A percentile compares a stretch with the other conserved stretches of the same genome.
These are phyloP conservation scores for Euura lappo DNA, from an alignment of 1,140 invertebrate genomes.

Conservation along the genomic window DNA sequence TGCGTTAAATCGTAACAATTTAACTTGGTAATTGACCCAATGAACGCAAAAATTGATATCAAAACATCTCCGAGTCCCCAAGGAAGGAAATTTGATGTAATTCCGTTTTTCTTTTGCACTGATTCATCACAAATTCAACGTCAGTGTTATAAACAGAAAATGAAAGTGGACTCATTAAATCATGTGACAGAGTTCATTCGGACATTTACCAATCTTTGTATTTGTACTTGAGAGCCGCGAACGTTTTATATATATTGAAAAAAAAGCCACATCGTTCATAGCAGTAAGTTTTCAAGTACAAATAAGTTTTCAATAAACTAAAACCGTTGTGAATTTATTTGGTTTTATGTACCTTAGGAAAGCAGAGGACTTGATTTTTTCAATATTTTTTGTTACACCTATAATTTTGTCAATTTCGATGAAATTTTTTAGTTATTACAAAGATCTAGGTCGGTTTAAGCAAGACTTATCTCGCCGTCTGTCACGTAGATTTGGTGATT, in stretches of 20 bases:
- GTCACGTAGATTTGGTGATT: slow-evolving; percentile 53
- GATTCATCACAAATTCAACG: background rate
- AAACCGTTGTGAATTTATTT: slow-evolving; percentile 14
- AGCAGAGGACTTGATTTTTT: background rate
- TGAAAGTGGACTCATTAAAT: background rate
- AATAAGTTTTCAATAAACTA: background rate
- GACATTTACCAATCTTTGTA: slow-evolving; percentile 1
- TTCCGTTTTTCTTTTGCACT: background rate
- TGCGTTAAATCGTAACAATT: slow-evolving; percentile 32
- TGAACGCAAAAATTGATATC: background rate
- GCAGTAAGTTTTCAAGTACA: background rate
- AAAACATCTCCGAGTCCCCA: too few relatives aligned
- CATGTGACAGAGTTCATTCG: background rate
- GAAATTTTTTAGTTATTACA: slow-evolving; percentile 45
- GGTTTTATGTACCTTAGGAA: background rate
- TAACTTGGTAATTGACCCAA: background rate
- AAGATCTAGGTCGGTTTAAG: slow-evolving; percentile 22
- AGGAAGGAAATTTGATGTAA: background rate
- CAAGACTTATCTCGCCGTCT: slow-evolving; percentile 39
- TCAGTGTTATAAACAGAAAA: background rate
- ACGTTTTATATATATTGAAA: background rate
- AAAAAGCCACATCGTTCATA: background rate
- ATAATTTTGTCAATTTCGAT: slow-evolving; percentile 33
- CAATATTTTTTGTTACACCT: background rate
- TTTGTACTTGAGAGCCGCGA: background rate